Conservation (phyloP, 2,888 invertebrate species). For the Stenoptilia bipunctidactyla region DNA sequence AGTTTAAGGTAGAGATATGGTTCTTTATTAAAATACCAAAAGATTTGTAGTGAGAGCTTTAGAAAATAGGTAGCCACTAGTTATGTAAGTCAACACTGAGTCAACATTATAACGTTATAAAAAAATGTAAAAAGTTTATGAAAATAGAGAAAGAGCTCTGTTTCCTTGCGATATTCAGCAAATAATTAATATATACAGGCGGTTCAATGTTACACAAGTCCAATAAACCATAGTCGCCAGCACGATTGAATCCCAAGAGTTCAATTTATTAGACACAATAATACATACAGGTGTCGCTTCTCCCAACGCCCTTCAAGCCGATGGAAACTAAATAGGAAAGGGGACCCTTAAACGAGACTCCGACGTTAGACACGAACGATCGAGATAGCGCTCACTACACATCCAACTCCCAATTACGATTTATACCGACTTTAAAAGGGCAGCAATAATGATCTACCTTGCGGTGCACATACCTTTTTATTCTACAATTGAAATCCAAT, state of each 20-base stretch:
- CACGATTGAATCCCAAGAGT: slow-evolving; percentile 44
- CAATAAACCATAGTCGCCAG: slow-evolving; percentile 53
- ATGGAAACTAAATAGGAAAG: slow-evolving; percentile 53
- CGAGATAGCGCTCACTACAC: slow-evolving; percentile 42
- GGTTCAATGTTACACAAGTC: slow-evolving; percentile 29
- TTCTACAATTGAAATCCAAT: slow-evolving; percentile 67
- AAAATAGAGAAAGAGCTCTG: too few species aligned
- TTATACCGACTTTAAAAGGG: slow-evolving; percentile 59
- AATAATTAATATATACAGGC: too few species aligned
- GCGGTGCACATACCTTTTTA: slow-evolving; percentile 39
- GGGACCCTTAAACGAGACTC: slow-evolving; percentile 39
- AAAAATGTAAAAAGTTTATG: too few species aligned
- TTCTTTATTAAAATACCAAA: too few species aligned
- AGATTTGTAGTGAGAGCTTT: too few species aligned
- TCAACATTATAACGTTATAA: too few species aligned
- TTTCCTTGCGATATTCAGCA: too few species aligned
- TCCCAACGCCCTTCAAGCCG: slow-evolving; percentile 49
- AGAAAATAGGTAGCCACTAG: too few species aligned
- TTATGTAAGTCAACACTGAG: too few species aligned
- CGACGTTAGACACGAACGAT: slow-evolving; percentile 55
- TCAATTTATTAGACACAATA: slow-evolving; percentile 64
- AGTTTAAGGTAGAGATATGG: too few species aligned
- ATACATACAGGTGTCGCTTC: slow-evolving; percentile 64
- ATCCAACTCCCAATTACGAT: slow-evolving; percentile 52
- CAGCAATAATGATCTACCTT: slow-evolving; percentile 57